phyloP scores from a whole-genome alignment of 64 coral and sea anemone genomes.

The Montipora efflorescens region DNA sequence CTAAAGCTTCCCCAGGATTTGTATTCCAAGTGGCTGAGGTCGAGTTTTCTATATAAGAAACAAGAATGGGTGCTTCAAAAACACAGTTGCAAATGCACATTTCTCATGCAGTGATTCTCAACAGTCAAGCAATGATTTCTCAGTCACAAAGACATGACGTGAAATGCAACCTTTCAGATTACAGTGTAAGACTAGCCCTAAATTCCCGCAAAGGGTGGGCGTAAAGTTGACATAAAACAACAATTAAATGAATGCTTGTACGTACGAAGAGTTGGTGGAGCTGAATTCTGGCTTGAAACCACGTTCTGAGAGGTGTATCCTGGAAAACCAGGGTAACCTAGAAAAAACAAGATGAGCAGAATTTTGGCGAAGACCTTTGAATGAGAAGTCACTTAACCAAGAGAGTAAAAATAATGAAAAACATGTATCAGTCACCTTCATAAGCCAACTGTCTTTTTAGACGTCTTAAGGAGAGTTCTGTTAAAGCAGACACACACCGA shows the following conservation, averaged over 20 bases:
- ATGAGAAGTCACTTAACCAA: not conserved
- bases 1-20: not conserved
- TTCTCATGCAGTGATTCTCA: too few species aligned
- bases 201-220: too few species aligned
- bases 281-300: not conserved
- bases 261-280: not conserved
- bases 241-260: not conserved
- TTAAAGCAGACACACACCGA: not conserved
- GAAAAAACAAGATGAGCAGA: not conserved
- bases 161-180: too few species aligned
- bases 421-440: not conserved
- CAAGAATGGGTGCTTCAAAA: not conserved
- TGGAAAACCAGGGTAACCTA: constrained; percentile 29
- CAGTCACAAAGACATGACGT: too few species aligned
- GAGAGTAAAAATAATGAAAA: not conserved
- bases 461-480: not conserved
- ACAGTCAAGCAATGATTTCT: too few species aligned
- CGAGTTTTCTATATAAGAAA: not conserved
- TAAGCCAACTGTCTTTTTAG: constrained; percentile 5
- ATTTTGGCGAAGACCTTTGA: too few species aligned
- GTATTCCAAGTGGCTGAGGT: constrained; percentile 5
- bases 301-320: not conserved
- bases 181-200: too few species aligned
- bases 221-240: not conserved
- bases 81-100: too few species aligned